Evolutionary conservation across 2,888 invertebrate species (phyloP).

Genomic region (Ophonus ardosiacus): DNA sequence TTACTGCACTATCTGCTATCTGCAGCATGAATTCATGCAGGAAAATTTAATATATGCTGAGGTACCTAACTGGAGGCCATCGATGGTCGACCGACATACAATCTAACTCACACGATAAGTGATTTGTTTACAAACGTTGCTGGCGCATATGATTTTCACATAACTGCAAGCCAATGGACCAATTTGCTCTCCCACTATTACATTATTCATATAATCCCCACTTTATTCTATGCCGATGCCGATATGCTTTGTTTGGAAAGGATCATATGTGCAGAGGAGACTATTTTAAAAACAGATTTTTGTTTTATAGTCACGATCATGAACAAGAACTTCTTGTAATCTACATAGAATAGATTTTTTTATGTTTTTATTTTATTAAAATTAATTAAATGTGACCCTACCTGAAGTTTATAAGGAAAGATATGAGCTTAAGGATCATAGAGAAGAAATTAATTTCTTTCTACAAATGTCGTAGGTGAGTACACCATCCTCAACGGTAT

Average conservation of each 20-base stretch:
- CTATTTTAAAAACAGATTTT: background rate
- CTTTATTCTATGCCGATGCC: background rate
- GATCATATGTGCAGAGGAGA: background rate
- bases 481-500: no score
- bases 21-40: background rate
- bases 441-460: no score
- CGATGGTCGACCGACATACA: background rate
- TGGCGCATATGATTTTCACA: constrained; percentile 14
- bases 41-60: constrained; percentile 12
- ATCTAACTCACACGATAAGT: background rate
- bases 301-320: background rate
- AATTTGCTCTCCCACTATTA: constrained; percentile 3
- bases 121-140: constrained; percentile 19
- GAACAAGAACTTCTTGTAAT: no score
- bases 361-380: no score
- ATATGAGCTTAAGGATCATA: no score
- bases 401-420: no score
- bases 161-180: constrained; percentile 12
- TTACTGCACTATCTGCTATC: background rate
- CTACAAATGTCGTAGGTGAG: no score
- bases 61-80: background rate
- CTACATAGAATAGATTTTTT: no score
- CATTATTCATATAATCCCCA: background rate
- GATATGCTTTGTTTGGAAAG: no score
- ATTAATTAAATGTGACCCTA: no score